Conservation (phyloP, 2,888 invertebrate genomes). For the Conomelus anceps region DNA sequence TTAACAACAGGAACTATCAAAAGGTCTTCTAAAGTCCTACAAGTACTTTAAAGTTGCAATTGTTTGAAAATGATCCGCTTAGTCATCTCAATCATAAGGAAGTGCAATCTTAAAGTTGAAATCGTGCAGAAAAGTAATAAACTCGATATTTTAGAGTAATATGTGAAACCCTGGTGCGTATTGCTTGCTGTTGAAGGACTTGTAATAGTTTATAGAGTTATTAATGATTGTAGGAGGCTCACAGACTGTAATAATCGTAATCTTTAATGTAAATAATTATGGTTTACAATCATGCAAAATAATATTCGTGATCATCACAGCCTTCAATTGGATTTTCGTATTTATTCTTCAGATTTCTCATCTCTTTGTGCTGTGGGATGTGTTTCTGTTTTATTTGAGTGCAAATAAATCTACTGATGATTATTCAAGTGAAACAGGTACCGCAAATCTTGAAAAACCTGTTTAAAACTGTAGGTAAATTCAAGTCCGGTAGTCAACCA, state of each 20-base stretch:
- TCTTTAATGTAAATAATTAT: neutral
- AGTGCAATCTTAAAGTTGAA: neutral
- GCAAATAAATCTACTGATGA: neutral
- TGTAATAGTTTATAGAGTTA: neutral
- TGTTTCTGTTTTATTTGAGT: neutral
- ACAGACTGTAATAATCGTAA: neutral
- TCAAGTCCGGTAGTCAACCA: too few species aligned
- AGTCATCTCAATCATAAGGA: neutral
- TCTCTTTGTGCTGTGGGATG: neutral
- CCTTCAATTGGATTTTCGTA: neutral
- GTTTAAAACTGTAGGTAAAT: neutral
- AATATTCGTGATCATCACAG: neutral
- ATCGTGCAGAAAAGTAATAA: neutral
- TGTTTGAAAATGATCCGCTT: neutral
- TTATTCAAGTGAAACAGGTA: neutral
- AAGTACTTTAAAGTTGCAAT: neutral
- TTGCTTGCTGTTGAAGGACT: neutral
- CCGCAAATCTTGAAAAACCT: neutral
- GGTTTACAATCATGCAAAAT: neutral
- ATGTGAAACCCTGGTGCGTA: neutral
- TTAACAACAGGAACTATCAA: neutral
- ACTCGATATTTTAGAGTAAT: neutral
- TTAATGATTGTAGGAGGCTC: neutral
- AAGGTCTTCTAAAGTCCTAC: neutral
- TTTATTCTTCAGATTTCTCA: neutral